Base-by-base conservation (phyloP, 2,888 invertebrate species). In the Thecocarcelia acutangulata region DNA sequence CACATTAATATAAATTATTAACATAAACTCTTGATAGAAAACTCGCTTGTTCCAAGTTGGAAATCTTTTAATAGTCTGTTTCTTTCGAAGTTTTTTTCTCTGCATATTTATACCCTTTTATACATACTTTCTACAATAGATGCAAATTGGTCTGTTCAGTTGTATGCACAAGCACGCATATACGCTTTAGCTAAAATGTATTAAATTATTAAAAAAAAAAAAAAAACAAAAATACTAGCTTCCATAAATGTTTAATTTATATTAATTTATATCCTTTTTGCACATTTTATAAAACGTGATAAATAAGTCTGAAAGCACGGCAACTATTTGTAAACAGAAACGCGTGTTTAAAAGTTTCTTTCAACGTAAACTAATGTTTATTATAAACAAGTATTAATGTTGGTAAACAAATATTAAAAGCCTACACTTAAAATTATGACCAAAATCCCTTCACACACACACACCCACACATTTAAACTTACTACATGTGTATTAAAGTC, bases 321-420 rank as follows among this genome's bases (percentile, higher is more conserved):
- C 44, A 64, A 64, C 15, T 73, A 73, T 56, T 46, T 24, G 28
- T 15, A 13, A 37, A 46, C 21, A n/a, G n/a, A n/a, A n/a, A 21
- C 19, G 63, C 33, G 37, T 74, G 24, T 28, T 56, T 17, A n/a
- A 28, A 75, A 48, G 8, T 75, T 48, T n/a, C 33, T 59, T 76
- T 68, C n/a, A 61, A 24, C 50, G n/a, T 42, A 50, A 66, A 59
- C 66, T 58, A 50, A 42, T 75, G 42, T 58, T 66, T 68, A 52
- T 28, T 54, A 68, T 61, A 68, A 75, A 68, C 58, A 68, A 19
- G 33, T 37, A 42, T 73, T 68, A 63, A 73, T 54, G 56, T 73
- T 64, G 54, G 63, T 63, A 69, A 79, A 63, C 74, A 74, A 80
- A 80, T 70, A 17, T 17, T 44, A 11, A 24, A 42, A 58, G 24